Evolutionary conservation across 2,113 vertebrate genomes (phyloP), one percentile per base, ranked within the genome.

Genomic region (Saccopteryx bilineata): DNA sequence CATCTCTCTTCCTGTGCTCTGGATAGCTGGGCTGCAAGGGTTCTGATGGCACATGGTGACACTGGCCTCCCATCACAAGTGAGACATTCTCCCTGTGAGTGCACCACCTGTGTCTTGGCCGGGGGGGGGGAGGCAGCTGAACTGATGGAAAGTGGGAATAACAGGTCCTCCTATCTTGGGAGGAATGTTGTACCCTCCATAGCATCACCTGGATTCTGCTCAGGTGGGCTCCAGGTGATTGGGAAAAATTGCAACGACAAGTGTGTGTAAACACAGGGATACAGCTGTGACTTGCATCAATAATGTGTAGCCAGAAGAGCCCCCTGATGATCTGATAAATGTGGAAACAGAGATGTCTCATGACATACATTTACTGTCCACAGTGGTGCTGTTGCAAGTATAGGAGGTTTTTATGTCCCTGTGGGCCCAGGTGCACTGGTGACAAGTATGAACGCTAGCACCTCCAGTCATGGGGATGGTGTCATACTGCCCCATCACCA

Each of bases 11-110:
- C 39, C 39, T 39, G 39, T 21, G 9, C 15, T 31, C 1, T 71
- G 15, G 68, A 28, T 9, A 15, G 26, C 15, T 33, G 19, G 11
- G 26, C 4, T 23, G 33, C 33, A 0, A 60, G 82, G 15, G 21
- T 65, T 52, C 61, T 39, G 12, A 5, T 26, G 17, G 33, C 5
- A 1, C 0, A 2, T 71, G 11, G 1, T 23, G 39, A 71, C 1
- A 66, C 3, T 26, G 33, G 28, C 28, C 58, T 33, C 5, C 18
- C 33, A 31, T 50, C 50, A 21, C 7, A 17, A 9, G 13, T 19
- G 14, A 1, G 26, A 48, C 48, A 4, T 1, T 46, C 0, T 4
- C 14, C 0, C n/a, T 24, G 39, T 54, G 0, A 4, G 26, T n/a
- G 3, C 1, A 31, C 33, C 28, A 18, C 9, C 48, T 14, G 8